Base-by-base conservation (phyloP, 2,113 vertebrate genomes). In the Notarius quadriscutis region DNA sequence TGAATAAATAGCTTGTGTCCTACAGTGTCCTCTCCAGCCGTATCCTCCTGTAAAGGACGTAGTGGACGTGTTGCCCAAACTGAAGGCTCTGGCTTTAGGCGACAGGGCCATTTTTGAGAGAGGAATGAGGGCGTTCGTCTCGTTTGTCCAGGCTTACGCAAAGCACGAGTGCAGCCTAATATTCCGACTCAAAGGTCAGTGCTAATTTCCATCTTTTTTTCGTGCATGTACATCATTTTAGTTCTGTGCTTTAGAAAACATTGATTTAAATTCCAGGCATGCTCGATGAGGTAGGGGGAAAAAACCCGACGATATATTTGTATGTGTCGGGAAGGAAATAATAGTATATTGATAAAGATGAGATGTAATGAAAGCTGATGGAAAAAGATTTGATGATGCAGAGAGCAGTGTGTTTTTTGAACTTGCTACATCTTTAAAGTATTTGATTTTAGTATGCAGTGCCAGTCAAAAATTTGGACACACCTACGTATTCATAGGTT, bases 121-220 rank as follows among this genome's bases (percentile, higher is more conserved):
- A 53, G 96, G 97, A 83, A 97, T 97, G 96, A 96, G 94, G 88
- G 98, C 98, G 0, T 99, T 98, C 30, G 98, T 99, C 82, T 99
- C 98, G 0, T 95, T 87, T 0, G 75, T 99, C 9, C 98, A 99
- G 93, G 97, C 97, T 0, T 99, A 99, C 0, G 97, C 95, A 87
- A 99, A 99, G 88, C 98, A 99, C 0, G 97, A 99, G 10, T 99
- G 98, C 57, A 97, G 93, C 22, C 95, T 99, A 9, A 99, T 99
- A 93, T 99, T 99, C 95, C 93, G 97, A 48, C 34, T 97, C 41
- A 99, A 98, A 97, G 98, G 98, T 99, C 82, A 91, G 81, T 15
- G 7, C 84, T 50, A 0, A 62, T 27, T 0, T 10, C 15, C 6
- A n/a, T 48, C n/a, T 77, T 81, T 62, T 30, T 81, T 62, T 30